phyloP scores from a whole-genome alignment of 2,113 vertebrate genomes.

The Narcine bancroftii region DNA sequence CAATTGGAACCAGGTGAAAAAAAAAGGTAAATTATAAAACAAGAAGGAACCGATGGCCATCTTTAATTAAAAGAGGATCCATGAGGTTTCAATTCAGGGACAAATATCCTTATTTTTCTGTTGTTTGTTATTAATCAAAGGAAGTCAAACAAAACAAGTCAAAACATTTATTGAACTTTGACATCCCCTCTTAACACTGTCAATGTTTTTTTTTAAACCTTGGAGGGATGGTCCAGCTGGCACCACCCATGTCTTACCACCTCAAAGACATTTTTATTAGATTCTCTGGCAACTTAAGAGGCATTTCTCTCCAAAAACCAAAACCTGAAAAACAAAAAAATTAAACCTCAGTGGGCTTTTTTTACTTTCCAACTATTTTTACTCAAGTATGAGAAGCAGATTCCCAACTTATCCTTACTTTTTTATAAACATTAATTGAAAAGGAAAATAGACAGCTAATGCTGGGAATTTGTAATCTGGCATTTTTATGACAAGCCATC shows the following conservation, averaged over 20 bases:
- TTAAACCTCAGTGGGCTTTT: neutral
- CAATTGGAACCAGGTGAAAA: slow-evolving; percentile 11
- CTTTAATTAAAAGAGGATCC: too few relatives aligned
- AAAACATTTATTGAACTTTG: slow-evolving; percentile 1
- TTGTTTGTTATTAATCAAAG: slow-evolving; percentile 26
- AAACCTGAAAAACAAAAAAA: neutral
- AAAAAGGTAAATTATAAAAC: neutral
- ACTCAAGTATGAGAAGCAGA: neutral
- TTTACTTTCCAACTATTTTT: neutral
- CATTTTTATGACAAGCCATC: too few relatives aligned
- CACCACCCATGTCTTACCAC: neutral
- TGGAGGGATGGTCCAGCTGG: neutral
- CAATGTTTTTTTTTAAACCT: neutral
- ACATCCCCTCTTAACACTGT: neutral
- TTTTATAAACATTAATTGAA: too few relatives aligned
- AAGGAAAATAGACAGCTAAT: too few relatives aligned
- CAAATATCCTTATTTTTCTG: neutral
- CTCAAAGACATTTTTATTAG: slow-evolving; percentile 2
- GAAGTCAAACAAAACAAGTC: slow-evolving; percentile 33
- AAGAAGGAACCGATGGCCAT: neutral
- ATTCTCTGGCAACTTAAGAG: neutral
- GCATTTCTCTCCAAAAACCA: neutral
- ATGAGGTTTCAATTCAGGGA: neutral
- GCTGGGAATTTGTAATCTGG: too few relatives aligned
- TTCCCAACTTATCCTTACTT: too few relatives aligned